phyloP scores from a whole-genome alignment of 2,888 invertebrate genomes.

The Acrocera orbiculus region DNA sequence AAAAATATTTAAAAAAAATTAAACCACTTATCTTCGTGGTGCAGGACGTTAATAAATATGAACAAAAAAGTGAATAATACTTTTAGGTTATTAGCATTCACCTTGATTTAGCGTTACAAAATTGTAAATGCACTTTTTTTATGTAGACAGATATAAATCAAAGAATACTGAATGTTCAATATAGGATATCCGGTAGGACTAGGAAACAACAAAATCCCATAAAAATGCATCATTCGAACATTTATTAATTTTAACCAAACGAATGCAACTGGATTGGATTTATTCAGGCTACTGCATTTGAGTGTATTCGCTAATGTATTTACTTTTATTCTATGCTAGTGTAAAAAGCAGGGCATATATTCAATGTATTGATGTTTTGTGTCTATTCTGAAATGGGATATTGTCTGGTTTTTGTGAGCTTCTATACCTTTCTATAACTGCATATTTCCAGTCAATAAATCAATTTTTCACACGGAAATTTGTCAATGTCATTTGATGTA shows the following conservation, averaged over 20 bases:
- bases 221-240: conserved; percentile 26
- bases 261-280: conserved; percentile 9
- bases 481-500: conserved; percentile 13
- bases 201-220: conserved; percentile 31
- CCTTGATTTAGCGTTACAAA: too few relatives aligned
- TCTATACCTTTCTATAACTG: neutral
- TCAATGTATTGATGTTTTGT: neutral
- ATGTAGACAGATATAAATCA: too few relatives aligned
- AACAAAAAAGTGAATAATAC: too few relatives aligned
- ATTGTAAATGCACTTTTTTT: too few relatives aligned
- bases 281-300: neutral
- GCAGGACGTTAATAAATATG: too few relatives aligned
- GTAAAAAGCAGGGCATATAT: neutral
- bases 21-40: too few relatives aligned
- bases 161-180: too few relatives aligned
- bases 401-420: neutral
- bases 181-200: conserved; percentile 11
- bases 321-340: too few relatives aligned
- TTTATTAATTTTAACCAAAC: conserved; percentile 12
- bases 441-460: conserved; percentile 12
- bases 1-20: too few relatives aligned
- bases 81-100: too few relatives aligned
- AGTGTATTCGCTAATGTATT: neutral
- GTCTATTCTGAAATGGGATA: neutral
- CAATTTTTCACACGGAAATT: conserved; percentile 11